phyloP scores from a whole-genome alignment of 1,140 invertebrate species.

The Heliothis virescens region DNA sequence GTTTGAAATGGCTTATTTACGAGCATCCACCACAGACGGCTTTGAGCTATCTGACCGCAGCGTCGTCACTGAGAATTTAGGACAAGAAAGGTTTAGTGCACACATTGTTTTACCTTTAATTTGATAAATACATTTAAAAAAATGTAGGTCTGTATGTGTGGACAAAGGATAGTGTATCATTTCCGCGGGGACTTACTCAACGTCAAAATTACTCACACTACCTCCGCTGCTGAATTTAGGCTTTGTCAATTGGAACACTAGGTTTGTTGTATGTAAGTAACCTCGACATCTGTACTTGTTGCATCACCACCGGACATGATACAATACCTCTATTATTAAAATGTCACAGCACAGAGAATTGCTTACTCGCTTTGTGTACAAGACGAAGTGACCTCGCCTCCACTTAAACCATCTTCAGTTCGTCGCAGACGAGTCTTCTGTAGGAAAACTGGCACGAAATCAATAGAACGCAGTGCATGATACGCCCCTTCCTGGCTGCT shows the following conservation, averaged over 20 bases:
- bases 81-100: background rate
- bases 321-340: conserved; percentile 60
- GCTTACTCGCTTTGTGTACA: conserved; percentile 51
- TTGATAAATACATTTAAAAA: background rate
- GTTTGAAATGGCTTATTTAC: conserved; percentile 1
- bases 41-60: conserved; percentile 27
- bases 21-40: conserved; percentile 13
- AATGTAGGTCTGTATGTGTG: conserved; percentile 5
- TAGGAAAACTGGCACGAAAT: conserved; percentile 38
- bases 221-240: conserved; percentile 33
- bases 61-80: background rate
- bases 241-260: conserved; percentile 40
- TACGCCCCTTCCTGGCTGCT: background rate
- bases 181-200: conserved; percentile 21
- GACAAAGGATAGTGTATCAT: conserved; percentile 14
- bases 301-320: conserved; percentile 57
- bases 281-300: conserved; percentile 53
- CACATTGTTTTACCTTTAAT: conserved; percentile 11
- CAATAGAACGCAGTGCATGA: conserved; percentile 25
- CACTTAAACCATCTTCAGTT: conserved; percentile 52
- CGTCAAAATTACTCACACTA: conserved; percentile 29
- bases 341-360: conserved; percentile 53
- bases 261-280: conserved; percentile 45
- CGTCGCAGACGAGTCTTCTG: conserved; percentile 10
- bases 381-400: conserved; percentile 54